Base-by-base conservation (phyloP, 2,797 vertebrate species). In the Graptemys geographica region DNA sequence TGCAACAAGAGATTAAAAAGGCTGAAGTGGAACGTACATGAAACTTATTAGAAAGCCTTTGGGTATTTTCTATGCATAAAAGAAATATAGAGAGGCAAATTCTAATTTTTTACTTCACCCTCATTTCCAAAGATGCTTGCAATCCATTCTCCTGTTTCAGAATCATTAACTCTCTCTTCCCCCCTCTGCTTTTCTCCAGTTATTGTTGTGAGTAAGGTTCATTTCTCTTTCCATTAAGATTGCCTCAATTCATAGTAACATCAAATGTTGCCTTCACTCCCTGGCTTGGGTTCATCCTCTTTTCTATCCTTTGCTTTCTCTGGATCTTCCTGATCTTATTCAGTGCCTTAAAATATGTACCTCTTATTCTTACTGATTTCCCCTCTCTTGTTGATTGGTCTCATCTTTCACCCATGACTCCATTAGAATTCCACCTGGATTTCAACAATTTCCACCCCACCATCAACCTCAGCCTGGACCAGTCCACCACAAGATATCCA, bases 1-100 rank as follows among this genome's bases (percentile, higher is more conserved):
- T 81, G 47, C 33, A 87, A 83, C 47, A 92, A 31, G 57, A 96
- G 83, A 92, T 89, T 83, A 89, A 96, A 79, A 90, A 83, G 69
- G 3, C 57, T 83, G 55, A 96, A 96, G 19, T 23, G 37, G 76
- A 72, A 88, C 13, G 37, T 87, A 33, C 31, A 87, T 80, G 47
- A 69, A 87, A 93, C 65, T 84, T 82, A 89, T 79, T 10, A 82
- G 47, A 92, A 94, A 90, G 62, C 59, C 59, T 62, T 7, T 62
- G 31, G 13, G 87, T 37, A 11, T 65, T 82, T 93, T 81, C 80
- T 79, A 74, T 94, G 21, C 12, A 51, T 80, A 19, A 23, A 31
- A 72, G 33, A 5, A 62, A 49, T 84, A 44, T 81, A 8, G 69
- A 41, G 21, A 72, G 37, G 31, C 28, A 79, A 41, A 49, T 79